Conservation (phyloP, 2,797 vertebrate species). For the Poeciliopsis paucimaculata region DNA sequence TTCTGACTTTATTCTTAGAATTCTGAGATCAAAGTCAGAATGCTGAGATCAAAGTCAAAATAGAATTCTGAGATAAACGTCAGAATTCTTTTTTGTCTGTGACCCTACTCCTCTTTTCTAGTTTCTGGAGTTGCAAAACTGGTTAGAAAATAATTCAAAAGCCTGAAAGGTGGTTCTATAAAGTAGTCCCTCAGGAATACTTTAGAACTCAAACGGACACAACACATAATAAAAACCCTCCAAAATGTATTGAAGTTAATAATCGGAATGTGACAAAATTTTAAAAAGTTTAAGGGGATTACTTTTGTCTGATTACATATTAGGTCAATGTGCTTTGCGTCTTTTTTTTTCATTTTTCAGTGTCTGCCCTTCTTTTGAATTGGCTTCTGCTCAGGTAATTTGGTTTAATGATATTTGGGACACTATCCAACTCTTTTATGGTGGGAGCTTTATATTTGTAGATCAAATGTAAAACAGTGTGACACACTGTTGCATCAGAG, state of each 20-base stretch:
- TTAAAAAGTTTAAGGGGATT: not conserved
- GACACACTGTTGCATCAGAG: not conserved
- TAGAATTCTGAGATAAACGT: too few relatives aligned
- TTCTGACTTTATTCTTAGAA: too few relatives aligned
- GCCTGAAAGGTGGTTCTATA: too few relatives aligned
- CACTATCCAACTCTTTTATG: not conserved
- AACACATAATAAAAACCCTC: too few relatives aligned
- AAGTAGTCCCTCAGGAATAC: too few relatives aligned
- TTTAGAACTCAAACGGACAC: too few relatives aligned
- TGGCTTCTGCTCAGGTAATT: not conserved
- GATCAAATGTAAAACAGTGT: not conserved
- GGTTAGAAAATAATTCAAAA: too few relatives aligned
- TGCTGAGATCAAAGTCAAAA: too few relatives aligned
- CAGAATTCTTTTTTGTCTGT: too few relatives aligned
- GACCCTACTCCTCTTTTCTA: too few relatives aligned
- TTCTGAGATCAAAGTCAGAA: too few relatives aligned
- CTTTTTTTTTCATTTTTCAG: not conserved
- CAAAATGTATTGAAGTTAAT: not conserved
- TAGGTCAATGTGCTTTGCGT: not conserved
- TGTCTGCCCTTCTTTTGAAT: not conserved
- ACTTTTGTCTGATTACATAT: not conserved
- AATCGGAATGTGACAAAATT: not conserved
- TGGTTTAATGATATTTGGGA: not conserved
- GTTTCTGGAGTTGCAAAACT: too few relatives aligned
- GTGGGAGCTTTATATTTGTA: not conserved